Conservation (phyloP, 1,140 invertebrate genomes). For the Aethina tumida region DNA sequence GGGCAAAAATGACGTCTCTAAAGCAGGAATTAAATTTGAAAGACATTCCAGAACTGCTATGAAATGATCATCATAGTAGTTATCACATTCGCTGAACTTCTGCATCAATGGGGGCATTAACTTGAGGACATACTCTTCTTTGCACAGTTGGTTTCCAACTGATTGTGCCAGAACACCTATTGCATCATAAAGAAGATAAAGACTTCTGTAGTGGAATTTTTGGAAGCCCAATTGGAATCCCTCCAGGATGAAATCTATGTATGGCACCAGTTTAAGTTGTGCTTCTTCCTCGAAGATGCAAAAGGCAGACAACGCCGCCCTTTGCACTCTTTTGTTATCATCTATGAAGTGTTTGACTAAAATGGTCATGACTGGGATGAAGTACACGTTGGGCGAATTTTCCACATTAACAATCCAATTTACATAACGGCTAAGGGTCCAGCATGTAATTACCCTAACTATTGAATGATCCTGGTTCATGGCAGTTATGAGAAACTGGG, state of each 20-base stretch:
- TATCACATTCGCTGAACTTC: conserved; percentile 95
- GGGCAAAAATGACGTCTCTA: conserved; percentile 92
- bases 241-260: conserved; percentile 90
- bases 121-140: conserved; percentile 89
- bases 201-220: conserved; percentile 93
- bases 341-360: conserved; percentile 92
- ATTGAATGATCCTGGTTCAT: conserved; percentile 90
- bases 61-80: conserved; percentile 82
- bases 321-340: conserved; percentile 96
- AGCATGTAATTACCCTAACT: conserved; percentile 96
- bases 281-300: conserved; percentile 98
- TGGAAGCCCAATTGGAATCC: conserved; percentile 94
- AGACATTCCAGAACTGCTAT: conserved; percentile 96
- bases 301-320: conserved; percentile 98
- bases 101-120: conserved; percentile 97
- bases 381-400: conserved; percentile 76
- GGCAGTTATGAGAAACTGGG: conserved; percentile 88
- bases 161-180: conserved; percentile 96
- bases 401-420: conserved; percentile 82
- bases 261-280: conserved; percentile 93
- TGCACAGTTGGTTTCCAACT: conserved; percentile 92
- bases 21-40: conserved; percentile 91
- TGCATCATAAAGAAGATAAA: conserved; percentile 96
- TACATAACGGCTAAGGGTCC: conserved; percentile 95
- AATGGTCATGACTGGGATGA: conserved; percentile 92